Conservation (phyloP, 2,113 vertebrate genomes). For the Dipodomys spectabilis region DNA sequence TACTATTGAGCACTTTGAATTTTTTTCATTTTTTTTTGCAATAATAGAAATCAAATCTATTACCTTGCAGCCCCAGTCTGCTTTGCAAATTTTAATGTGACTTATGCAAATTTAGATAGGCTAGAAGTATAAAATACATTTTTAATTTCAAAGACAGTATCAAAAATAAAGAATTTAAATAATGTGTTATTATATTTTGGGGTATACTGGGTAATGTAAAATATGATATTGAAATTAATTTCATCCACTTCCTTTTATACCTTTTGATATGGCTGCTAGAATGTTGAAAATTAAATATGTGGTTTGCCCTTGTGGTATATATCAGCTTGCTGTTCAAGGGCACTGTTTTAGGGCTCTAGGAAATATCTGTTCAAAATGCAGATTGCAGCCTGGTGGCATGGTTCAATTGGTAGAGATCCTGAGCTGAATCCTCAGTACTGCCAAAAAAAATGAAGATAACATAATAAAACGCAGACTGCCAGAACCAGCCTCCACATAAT, state of each 20-base stretch:
- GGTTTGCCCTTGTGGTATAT: background rate
- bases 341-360: background rate
- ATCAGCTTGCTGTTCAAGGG: background rate
- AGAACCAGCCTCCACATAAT: background rate
- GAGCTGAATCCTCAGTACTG: too few species aligned
- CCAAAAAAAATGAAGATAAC: too few species aligned
- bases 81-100: background rate
- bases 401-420: too few species aligned
- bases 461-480: background rate
- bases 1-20: background rate
- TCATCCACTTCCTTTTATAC: background rate
- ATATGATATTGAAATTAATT: background rate
- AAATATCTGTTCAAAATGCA: background rate
- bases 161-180: background rate
- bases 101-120: background rate
- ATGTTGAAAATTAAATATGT: background rate
- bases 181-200: background rate
- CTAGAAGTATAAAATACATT: background rate
- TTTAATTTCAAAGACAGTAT: background rate
- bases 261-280: background rate
- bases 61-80: background rate
- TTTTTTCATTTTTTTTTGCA: background rate
- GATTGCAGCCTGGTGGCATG: too few species aligned
- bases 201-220: background rate
- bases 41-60: background rate